phyloP scores from a whole-genome alignment of 2,113 vertebrate species.

The Varanus komodoensis region DNA sequence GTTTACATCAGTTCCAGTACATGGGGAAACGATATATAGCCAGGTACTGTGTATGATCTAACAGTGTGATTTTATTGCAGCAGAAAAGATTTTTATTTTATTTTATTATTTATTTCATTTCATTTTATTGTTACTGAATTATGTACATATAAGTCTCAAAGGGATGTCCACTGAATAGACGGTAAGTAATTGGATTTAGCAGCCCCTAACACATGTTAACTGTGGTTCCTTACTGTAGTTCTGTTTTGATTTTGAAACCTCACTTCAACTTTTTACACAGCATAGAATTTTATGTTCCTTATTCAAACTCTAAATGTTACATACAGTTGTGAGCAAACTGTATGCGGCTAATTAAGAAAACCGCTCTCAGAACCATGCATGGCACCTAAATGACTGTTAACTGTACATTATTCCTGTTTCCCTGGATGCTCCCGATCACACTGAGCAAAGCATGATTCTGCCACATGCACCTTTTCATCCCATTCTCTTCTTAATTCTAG shows the following conservation, averaged over 20 bases:
- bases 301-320: neutral
- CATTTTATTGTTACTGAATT: neutral
- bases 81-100: neutral
- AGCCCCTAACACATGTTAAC: neutral
- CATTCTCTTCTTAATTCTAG: neutral
- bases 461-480: neutral
- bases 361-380: neutral
- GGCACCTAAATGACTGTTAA: neutral
- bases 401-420: neutral
- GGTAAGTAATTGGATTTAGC: slow-evolving; percentile 34
- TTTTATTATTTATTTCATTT: too few species aligned
- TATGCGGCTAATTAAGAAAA: neutral
- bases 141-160: slow-evolving; percentile 4
- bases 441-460: neutral
- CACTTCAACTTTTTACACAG: neutral
- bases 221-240: neutral
- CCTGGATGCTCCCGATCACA: neutral
- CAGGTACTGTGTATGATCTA: slow-evolving; percentile 87
- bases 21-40: slow-evolving; percentile 98
- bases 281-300: neutral
- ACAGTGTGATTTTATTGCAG: slow-evolving; percentile 1
- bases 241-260: neutral
- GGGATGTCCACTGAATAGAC: slow-evolving; percentile 2
- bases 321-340: neutral
- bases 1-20: slow-evolving; percentile 98